A percentile compares a stretch with the other conserved stretches of the same genome.
These are phyloP conservation scores for Pinctada fucata DNA, from an alignment of 2,888 invertebrate species.

Conservation along the genomic window DNA sequence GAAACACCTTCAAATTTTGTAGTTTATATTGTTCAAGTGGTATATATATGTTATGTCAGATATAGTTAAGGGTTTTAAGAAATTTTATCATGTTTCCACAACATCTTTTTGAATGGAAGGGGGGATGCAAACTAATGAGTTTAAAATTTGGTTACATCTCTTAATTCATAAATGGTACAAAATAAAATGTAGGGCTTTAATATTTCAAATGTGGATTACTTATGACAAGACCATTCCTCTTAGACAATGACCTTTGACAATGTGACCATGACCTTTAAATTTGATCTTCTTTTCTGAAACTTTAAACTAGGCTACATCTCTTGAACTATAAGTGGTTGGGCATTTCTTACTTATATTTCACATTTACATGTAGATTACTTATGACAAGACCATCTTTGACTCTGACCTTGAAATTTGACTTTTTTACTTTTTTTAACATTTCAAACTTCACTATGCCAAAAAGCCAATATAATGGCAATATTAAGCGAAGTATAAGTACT, in stretches of 20 bases:
- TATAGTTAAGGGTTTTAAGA: no score
- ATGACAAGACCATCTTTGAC: background rate
- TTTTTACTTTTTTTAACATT: background rate
- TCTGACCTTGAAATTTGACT: no score
- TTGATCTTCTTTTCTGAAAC: background rate
- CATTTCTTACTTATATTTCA: background rate
- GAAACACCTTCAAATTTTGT: no score
- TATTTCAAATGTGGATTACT: background rate
- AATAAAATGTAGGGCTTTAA: background rate
- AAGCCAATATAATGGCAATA: no score
- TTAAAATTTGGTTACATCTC: background rate
- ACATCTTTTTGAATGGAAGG: no score
- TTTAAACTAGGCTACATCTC: background rate
- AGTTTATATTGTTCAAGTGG: no score
- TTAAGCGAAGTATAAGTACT: no score
- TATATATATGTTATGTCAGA: no score
- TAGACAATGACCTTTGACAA: background rate
- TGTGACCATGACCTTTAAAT: background rate
- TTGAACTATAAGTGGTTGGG: background rate
- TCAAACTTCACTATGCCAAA: no score
- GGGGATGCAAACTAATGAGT: no score
- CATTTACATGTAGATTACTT: background rate
- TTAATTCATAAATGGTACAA: background rate
- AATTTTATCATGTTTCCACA: no score
- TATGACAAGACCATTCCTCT: background rate